Percentiles rank a stretch among this genome's conserved stretches.
Evolutionary conservation across 2,113 vertebrate species (phyloP).

Genomic region (Salvator merianae): DNA sequence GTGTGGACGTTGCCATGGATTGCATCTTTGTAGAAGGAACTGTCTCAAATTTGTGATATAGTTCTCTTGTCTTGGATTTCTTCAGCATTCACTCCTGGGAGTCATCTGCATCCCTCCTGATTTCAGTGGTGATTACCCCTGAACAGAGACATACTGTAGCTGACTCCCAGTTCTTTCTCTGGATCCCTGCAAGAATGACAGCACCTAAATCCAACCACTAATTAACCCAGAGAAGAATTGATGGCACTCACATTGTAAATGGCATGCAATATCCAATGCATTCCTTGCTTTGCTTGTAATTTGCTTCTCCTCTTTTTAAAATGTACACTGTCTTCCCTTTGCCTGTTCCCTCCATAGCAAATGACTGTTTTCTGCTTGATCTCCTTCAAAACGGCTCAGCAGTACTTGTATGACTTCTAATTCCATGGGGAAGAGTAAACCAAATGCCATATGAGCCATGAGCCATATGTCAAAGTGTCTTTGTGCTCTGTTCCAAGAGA

Average conservation of each 20-base stretch:
- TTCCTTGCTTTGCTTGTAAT: not conserved
- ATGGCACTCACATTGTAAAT: not conserved
- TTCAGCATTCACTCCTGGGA: no score
- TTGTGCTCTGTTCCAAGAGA: slow-evolving; percentile 15
- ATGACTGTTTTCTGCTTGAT: slow-evolving; percentile 31
- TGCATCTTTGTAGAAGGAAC: no score
- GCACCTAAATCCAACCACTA: not conserved
- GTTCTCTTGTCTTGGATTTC: no score
- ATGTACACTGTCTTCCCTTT: not conserved
- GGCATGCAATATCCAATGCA: not conserved
- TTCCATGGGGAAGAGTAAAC: slow-evolving; percentile 50
- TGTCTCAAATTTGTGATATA: no score
- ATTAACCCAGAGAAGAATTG: not conserved
- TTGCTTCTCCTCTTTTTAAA: not conserved
- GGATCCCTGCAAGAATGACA: no score
- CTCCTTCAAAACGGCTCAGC: slow-evolving; percentile 37
- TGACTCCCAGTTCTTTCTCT: not conserved
- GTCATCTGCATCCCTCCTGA: no score
- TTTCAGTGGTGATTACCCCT: no score
- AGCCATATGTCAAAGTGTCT: slow-evolving; percentile 27
- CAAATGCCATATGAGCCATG: slow-evolving; percentile 42
- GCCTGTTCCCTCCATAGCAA: slow-evolving; percentile 29
- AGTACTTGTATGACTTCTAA: slow-evolving; percentile 31
- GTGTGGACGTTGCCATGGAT: no score
- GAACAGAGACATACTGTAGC: not conserved